phyloP scores from a whole-genome alignment of 2,113 vertebrate genomes.

The Rhinichthys klamathensis region DNA sequence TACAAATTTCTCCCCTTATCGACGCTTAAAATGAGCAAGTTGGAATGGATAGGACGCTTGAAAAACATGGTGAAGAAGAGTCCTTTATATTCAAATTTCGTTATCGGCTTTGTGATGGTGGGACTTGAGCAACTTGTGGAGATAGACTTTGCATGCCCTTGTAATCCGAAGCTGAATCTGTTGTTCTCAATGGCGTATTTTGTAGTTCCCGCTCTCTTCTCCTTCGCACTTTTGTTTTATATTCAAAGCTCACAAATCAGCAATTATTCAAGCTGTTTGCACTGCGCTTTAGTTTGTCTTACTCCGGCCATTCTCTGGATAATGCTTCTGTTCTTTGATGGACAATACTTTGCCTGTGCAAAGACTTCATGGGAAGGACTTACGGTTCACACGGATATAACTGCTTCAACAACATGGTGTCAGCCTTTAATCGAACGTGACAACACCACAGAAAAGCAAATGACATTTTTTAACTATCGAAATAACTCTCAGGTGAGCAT shows the following conservation, averaged over 20 bases:
- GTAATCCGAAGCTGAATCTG: neutral
- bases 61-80: conserved; percentile 26
- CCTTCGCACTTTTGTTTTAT: neutral
- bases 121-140: conserved; percentile 27
- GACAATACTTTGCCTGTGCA: conserved; percentile 15
- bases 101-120: conserved; percentile 11
- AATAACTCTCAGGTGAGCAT: conserved; percentile 18
- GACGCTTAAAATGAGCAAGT: conserved; percentile 5
- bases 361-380: conserved; percentile 24
- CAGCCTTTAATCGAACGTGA: neutral
- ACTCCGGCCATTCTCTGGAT: neutral
- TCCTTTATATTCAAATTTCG: conserved; percentile 23
- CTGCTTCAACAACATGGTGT: conserved; percentile 17
- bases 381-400: conserved; percentile 13
- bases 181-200: conserved; percentile 1
- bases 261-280: conserved; percentile 9
- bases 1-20: neutral
- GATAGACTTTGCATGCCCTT: conserved; percentile 23
- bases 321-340: conserved; percentile 14
- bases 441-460: conserved; percentile 22
- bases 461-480: conserved; percentile 10
- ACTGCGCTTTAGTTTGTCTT: conserved; percentile 6
- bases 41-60: conserved; percentile 26
- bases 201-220: conserved; percentile 12
- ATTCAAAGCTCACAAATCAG: conserved; percentile 8